Evolutionary conservation across 2,797 vertebrate species (phyloP), one percentile per base, ranked within the genome.

Genomic region (Petrocephalus sullivani): DNA sequence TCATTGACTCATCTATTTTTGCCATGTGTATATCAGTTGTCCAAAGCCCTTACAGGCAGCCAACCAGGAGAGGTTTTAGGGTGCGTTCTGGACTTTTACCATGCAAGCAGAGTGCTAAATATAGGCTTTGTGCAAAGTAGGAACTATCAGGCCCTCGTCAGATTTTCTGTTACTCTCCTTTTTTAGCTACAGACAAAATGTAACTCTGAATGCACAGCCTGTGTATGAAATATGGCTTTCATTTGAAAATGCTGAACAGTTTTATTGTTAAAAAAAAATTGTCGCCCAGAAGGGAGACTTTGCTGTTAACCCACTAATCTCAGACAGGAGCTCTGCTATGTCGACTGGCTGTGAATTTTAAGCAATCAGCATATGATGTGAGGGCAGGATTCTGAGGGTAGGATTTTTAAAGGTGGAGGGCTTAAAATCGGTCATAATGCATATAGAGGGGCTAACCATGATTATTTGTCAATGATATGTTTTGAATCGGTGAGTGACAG

Each of bases 1-100:
- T 61, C 71, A 83, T 88, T 82, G 87, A 49, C 75, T 88, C 56
- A 16, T 46, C 87, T 83, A 60, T 88, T 88, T 88, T 83, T 88
- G 87, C 49, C 87, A 41, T 57, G 54, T 56, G 19, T 56, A 81
- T 33, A 51, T 88, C 87, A 78, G 67, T 78, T 57, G 28, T 78
- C 67, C 53, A 28, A 54, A 16, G 54, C 6, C 14, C 75, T 82
- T 19, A 88, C 46, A 46, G 71, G 56, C 33, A 1, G 56, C 56
- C 51, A 56, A 75, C 87, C 21, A 1, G 75, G 54, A 60, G 71
- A 60, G 71, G 53, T 21, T 57, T 57, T 78, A 21, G 53, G 51
- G 21, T 41, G 53, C 71, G 2, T 19, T 57, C 37, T 83, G 54
- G 54, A 82, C 49, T 56, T 14, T 10, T 64, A 71, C 14, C 58